phyloP scores from a whole-genome alignment of 2,797 vertebrate species.

The Acipenser oxyrinchus region DNA sequence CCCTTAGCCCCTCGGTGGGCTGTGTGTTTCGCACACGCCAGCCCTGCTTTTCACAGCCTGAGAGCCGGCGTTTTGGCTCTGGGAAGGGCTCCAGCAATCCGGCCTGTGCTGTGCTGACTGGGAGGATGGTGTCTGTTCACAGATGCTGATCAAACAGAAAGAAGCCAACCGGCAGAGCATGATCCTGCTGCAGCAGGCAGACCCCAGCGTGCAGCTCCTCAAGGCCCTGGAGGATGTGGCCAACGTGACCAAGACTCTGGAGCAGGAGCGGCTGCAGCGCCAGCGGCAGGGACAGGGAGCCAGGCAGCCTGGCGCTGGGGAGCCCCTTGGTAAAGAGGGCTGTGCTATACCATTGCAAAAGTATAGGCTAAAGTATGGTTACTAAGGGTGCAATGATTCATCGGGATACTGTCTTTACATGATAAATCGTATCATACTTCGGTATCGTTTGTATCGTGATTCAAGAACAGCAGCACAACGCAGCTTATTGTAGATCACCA shows the following conservation, averaged over 20 bases:
- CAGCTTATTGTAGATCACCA: too few relatives aligned
- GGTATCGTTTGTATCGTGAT: too few relatives aligned
- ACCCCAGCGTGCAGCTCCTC: conserved; percentile 63
- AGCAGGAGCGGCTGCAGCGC: conserved; percentile 60
- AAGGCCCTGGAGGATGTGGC: conserved; percentile 64
- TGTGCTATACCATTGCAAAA: neutral
- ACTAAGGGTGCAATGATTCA: too few relatives aligned
- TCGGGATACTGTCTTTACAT: too few relatives aligned
- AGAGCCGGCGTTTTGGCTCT: too few relatives aligned
- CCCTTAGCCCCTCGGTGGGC: too few relatives aligned
- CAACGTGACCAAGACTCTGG: conserved; percentile 55
- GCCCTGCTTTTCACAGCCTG: too few relatives aligned
- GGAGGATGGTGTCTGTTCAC: conserved; percentile 1
- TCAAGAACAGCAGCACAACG: too few relatives aligned
- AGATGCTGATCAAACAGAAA: conserved; percentile 75
- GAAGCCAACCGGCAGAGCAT: conserved; percentile 67
- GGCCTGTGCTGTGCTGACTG: neutral
- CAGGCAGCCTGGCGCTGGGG: neutral
- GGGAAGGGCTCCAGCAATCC: neutral
- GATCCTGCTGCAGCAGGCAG: conserved; percentile 60
- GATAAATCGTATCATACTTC: too few relatives aligned
- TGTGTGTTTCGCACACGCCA: too few relatives aligned
- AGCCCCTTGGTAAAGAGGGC: neutral
- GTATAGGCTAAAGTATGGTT: too few relatives aligned
- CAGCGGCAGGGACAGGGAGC: conserved; percentile 47